Evolutionary conservation across 2,113 vertebrate species (phyloP).

Genomic region (Ictalurus furcatus): DNA sequence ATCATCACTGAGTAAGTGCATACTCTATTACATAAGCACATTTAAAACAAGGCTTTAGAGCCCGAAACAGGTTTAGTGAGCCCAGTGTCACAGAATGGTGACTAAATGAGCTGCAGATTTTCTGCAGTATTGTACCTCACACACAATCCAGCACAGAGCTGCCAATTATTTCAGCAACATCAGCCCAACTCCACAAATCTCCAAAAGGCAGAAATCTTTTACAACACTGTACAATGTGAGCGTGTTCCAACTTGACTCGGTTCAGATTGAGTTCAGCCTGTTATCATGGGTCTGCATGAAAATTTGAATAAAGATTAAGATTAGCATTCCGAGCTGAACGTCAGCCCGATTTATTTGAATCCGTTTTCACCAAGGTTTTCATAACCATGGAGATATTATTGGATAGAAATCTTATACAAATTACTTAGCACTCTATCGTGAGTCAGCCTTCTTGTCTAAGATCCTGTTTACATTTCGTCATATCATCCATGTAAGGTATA

Average conservation of each 20-base stretch:
- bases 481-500: background rate
- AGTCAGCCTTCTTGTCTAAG: background rate
- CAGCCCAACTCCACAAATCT: background rate
- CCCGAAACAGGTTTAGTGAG: background rate
- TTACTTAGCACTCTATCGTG: background rate
- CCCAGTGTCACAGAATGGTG: constrained; percentile 16
- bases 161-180: background rate
- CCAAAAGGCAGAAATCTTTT: background rate
- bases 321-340: background rate
- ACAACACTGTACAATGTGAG: background rate
- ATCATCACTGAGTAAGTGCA: background rate
- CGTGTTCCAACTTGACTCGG: background rate
- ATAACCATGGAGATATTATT: background rate
- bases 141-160: background rate
- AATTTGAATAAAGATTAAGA: background rate
- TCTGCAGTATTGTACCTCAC: background rate
- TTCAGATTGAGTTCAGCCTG: background rate
- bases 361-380: background rate
- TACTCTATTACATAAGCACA: background rate
- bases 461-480: background rate
- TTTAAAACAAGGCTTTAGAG: constrained; percentile 27
- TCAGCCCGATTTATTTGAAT: background rate
- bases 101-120: constrained; percentile 21
- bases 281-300: background rate
- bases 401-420: background rate